Percentiles rank a stretch among this genome's conserved stretches.
phyloP scores from a whole-genome alignment of 2,797 vertebrate genomes.

The Oophaga sylvatica region DNA sequence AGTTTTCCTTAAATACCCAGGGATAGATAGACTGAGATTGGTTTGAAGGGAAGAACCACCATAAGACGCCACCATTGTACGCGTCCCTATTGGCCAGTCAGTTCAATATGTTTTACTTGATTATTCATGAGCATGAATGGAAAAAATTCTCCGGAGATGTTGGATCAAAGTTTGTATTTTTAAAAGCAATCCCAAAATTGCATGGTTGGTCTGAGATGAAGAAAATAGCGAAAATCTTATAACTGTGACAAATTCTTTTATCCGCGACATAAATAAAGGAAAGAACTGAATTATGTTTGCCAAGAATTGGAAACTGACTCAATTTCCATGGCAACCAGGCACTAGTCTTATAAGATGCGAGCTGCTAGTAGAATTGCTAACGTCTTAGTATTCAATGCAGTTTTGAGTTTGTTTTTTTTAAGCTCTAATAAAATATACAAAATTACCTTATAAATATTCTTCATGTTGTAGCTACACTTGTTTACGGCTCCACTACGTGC shows the following conservation, averaged over 20 bases:
- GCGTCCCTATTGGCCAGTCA: not conserved
- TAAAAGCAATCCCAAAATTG: not conserved
- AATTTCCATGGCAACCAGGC: constrained; percentile 13
- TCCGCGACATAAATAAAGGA: not conserved
- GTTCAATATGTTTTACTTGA: not conserved
- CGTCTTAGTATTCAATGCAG: constrained; percentile 1
- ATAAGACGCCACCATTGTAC: not conserved
- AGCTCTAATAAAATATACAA: not conserved
- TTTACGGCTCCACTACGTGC: not conserved
- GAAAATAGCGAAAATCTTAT: not conserved
- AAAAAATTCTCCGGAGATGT: not conserved
- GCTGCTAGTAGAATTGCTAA: not conserved
- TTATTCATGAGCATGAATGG: not conserved
- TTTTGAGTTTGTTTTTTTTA: constrained; percentile 19
- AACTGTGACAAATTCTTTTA: constrained; percentile 3
- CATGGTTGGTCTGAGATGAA: not conserved
- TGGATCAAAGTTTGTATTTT: not conserved
- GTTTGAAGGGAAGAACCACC: too few relatives aligned
- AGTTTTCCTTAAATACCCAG: too few relatives aligned
- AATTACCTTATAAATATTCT: constrained; percentile 33
- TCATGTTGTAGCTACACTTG: not conserved
- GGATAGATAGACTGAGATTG: too few relatives aligned
- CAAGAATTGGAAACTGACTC: not conserved
- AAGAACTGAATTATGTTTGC: not conserved
- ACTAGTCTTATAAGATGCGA: not conserved